These are phyloP conservation scores for Ditylenchus dipsaci DNA, from an alignment of 1,140 invertebrate species.

Conservation along the genomic window DNA sequence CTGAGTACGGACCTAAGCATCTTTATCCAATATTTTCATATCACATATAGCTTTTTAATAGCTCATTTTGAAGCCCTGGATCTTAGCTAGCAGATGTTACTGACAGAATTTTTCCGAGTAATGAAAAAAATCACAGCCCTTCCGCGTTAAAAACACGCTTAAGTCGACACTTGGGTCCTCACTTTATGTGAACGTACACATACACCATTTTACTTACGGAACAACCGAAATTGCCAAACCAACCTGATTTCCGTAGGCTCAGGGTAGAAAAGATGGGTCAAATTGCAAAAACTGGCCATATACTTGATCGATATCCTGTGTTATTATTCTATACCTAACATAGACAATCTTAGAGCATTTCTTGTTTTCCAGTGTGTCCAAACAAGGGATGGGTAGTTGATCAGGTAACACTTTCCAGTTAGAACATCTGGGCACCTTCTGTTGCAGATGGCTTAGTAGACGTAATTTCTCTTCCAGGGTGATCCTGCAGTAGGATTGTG, in stretches of 20 bases:
- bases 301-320: background rate
- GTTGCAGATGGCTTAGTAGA: background rate
- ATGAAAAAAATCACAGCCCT: no score
- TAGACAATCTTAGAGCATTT: constrained; percentile 1
- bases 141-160: no score
- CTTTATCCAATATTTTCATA: no score
- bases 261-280: background rate
- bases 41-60: no score
- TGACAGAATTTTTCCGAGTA: no score
- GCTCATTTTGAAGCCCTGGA: no score
- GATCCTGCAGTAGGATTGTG: background rate
- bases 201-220: no score
- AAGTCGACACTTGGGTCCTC: no score
- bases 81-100: no score
- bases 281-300: background rate
- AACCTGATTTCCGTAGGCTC: background rate
- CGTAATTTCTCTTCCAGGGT: constrained; percentile 1
- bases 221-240: background rate
- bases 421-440: background rate
- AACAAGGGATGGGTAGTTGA: constrained; percentile 1
- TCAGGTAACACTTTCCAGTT: background rate
- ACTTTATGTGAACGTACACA: no score
- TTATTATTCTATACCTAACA: background rate
- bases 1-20: no score
- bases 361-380: background rate